A percentile compares a stretch with the other conserved stretches of the same genome.
These are phyloP conservation scores for Danaus plexippus DNA, from an alignment of 1,140 invertebrate genomes.

Conservation along the genomic window DNA sequence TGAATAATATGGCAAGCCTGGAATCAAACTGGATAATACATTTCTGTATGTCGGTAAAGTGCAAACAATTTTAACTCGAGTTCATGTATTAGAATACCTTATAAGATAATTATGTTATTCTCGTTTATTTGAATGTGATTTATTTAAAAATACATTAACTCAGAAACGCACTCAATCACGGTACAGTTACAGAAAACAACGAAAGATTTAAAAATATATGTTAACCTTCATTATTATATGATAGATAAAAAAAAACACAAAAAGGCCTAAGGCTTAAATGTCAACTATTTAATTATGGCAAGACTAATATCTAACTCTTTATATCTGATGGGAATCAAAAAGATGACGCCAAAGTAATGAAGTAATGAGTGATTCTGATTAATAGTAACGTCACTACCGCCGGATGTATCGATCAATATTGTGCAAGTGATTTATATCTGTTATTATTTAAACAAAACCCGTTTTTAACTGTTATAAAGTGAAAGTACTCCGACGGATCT, in stretches of 20 bases:
- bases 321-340: no score
- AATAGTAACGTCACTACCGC: not conserved
- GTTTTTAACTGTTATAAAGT: conserved; percentile 2
- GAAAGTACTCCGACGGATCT: no score
- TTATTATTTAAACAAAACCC: conserved; percentile 13
- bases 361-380: no score
- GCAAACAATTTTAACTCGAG: conserved; percentile 46
- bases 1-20: conserved; percentile 39
- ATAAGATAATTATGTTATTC: not conserved
- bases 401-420: conserved; percentile 28
- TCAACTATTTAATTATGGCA: no score
- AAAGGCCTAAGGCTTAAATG: no score
- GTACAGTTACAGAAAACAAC: conserved; percentile 7
- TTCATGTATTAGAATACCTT: conserved; percentile 26
- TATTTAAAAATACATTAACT: conserved; percentile 17
- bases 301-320: no score
- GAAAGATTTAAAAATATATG: not conserved
- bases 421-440: conserved; percentile 19
- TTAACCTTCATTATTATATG: no score
- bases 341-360: no score
- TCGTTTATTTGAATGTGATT: not conserved
- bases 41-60: conserved; percentile 21
- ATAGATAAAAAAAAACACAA: no score
- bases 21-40: conserved; percentile 29
- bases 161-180: conserved; percentile 15